Conservation (phyloP, 2,113 vertebrate species). For the Solea solea region DNA sequence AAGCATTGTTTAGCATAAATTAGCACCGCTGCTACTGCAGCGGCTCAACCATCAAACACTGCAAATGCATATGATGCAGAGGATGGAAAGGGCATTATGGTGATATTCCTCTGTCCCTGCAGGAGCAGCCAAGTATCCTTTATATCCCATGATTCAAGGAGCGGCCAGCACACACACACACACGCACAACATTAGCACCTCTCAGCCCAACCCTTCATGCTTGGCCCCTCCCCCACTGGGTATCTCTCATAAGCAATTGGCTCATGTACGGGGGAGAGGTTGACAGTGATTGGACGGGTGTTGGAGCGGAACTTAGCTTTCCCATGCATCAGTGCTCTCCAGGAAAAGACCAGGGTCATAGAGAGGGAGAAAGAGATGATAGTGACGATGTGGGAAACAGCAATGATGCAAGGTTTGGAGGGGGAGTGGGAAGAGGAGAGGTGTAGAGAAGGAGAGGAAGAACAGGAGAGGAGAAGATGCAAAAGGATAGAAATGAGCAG, state of each 20-base stretch:
- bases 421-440: conserved; percentile 13
- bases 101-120: conserved; percentile 46
- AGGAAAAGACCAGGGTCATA: conserved; percentile 52
- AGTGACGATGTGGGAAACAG: conserved; percentile 44
- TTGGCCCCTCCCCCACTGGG: conserved; percentile 37
- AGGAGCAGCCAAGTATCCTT: conserved; percentile 69
- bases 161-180: conserved; percentile 40
- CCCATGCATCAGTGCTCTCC: conserved; percentile 69
- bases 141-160: conserved; percentile 62
- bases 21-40: conserved; percentile 5
- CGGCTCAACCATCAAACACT: conserved; percentile 24
- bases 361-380: conserved; percentile 36
- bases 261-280: conserved; percentile 40
- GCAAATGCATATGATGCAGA: conserved; percentile 19
- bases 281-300: conserved; percentile 53
- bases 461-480: not conserved
- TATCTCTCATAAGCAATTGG: conserved; percentile 50
- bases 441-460: not conserved
- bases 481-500: not conserved
- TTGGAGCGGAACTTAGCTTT: conserved; percentile 57
- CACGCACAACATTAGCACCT: not conserved
- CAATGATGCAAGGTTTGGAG: conserved; percentile 19
- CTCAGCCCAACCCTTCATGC: conserved; percentile 10
- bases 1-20: conserved; percentile 3
- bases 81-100: conserved; percentile 28